Conservation (phyloP, 2,113 vertebrate species). For the Corythornis vintsioides region DNA sequence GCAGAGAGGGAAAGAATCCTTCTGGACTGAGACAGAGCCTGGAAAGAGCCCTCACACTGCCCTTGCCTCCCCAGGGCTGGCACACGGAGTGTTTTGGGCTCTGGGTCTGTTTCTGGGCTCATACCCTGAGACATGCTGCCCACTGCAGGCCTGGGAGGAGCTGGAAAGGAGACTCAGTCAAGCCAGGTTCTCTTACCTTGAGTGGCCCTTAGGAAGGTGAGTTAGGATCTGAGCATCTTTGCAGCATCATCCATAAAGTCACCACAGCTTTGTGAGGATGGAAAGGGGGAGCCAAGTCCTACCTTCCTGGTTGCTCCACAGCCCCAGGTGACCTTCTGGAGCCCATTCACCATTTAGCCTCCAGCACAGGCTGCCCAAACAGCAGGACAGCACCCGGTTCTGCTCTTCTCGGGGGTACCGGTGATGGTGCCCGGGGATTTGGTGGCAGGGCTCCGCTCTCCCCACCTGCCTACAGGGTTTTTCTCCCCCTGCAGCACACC, state of each 20-base stretch:
- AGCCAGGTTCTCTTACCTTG: not conserved
- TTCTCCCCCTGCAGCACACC: not conserved
- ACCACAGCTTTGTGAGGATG: not conserved
- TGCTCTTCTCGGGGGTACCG: not conserved
- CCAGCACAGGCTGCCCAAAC: not conserved
- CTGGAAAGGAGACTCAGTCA: not conserved
- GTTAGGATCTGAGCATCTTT: not conserved
- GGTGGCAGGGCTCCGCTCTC: not conserved
- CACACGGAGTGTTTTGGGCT: not conserved
- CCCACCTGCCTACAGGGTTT: accelerated
- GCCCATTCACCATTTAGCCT: accelerated
- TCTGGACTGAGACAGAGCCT: not conserved
- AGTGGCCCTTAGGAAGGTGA: not conserved
- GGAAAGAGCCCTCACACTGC: accelerated
- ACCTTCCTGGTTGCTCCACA: not conserved
- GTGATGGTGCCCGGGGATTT: accelerated
- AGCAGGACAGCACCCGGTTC: not conserved
- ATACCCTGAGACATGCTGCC: not conserved
- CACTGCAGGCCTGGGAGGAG: not conserved
- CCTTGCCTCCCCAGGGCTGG: not conserved
- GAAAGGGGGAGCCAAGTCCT: not conserved
- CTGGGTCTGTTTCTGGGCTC: accelerated
- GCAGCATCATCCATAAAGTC: not conserved
- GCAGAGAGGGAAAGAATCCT: not conserved
- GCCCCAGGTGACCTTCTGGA: accelerated